Conservation (phyloP, 2,888 invertebrate genomes). For the Stegana nigrithorax region DNA sequence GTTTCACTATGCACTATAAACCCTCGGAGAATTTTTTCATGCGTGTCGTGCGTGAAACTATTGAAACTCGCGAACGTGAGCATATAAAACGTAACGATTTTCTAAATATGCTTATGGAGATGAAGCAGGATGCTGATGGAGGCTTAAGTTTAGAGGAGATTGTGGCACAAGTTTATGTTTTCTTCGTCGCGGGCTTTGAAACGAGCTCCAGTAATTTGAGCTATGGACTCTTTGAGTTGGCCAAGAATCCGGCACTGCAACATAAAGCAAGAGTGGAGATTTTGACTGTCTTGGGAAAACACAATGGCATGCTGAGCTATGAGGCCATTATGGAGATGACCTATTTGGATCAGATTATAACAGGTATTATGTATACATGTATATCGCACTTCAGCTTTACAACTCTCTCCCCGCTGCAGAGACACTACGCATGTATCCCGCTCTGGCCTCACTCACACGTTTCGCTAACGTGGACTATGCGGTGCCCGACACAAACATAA, state of each 20-base stretch:
- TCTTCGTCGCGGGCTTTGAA: conserved; percentile 72
- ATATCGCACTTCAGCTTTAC: too few species aligned
- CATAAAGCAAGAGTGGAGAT: conserved; percentile 68
- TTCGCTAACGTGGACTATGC: conserved; percentile 56
- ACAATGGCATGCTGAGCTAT: conserved; percentile 68
- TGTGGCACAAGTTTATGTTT: conserved; percentile 71
- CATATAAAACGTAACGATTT: conserved; percentile 53
- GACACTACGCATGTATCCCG: conserved; percentile 69
- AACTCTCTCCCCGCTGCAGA: conserved; percentile 55
- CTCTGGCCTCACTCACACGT: conserved; percentile 62
- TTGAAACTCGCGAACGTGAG: conserved; percentile 43
- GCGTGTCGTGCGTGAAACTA: conserved; percentile 45
- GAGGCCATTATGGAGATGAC: conserved; percentile 69
- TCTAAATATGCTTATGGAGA: conserved; percentile 49
- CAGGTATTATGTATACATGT: too few species aligned
- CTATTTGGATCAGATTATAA: conserved; percentile 69
- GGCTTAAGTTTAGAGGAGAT: conserved; percentile 68
- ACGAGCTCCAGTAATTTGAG: conserved; percentile 70
- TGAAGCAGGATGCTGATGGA: conserved; percentile 33
- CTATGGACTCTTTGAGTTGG: conserved; percentile 70
- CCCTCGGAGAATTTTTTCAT: conserved; percentile 38
- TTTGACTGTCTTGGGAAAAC: conserved; percentile 55
- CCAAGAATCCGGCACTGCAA: conserved; percentile 69
- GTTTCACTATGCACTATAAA: neutral
- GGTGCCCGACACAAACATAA: conserved; percentile 51